A percentile compares a stretch with the other conserved stretches of the same genome.
Conservation (phyloP, 2,888 invertebrate genomes). For the Agrochola litura region DNA sequence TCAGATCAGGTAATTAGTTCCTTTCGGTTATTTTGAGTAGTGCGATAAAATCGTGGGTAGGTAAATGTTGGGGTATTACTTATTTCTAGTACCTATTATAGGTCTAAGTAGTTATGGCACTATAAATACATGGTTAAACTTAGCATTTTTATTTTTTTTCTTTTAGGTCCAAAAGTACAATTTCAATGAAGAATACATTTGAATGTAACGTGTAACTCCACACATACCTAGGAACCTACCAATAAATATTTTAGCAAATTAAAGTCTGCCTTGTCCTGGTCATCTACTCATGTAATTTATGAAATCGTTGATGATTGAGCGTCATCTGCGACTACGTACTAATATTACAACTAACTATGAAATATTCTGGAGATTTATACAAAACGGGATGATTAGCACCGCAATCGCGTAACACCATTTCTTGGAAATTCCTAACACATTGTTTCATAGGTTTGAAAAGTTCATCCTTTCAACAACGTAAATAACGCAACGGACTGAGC, state of each 20-base stretch:
- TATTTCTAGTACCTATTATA: neutral
- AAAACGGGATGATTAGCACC: neutral
- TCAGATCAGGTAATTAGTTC: conserved; percentile 17
- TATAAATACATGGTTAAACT: neutral
- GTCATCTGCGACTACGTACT: neutral
- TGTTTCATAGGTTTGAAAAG: too few species aligned
- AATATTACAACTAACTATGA: neutral
- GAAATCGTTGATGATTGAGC: neutral
- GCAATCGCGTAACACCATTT: neutral
- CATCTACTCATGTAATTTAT: neutral
- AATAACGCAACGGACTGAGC: too few species aligned
- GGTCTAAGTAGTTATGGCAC: neutral
- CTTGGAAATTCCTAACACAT: too few species aligned
- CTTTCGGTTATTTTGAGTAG: conserved; percentile 6
- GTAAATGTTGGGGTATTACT: neutral
- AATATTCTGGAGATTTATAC: neutral
- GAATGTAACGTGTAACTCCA: neutral
- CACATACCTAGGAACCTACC: neutral
- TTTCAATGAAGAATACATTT: neutral
- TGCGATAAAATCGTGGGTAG: conserved; percentile 22
- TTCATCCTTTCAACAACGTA: too few species aligned
- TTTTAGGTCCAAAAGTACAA: too few species aligned
- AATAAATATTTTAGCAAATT: conserved; percentile 28
- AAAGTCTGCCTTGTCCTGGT: neutral
- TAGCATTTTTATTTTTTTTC: conserved; percentile 1